Evolutionary conservation across 2,113 vertebrate species (phyloP).

Genomic region (Glaucomys volans): DNA sequence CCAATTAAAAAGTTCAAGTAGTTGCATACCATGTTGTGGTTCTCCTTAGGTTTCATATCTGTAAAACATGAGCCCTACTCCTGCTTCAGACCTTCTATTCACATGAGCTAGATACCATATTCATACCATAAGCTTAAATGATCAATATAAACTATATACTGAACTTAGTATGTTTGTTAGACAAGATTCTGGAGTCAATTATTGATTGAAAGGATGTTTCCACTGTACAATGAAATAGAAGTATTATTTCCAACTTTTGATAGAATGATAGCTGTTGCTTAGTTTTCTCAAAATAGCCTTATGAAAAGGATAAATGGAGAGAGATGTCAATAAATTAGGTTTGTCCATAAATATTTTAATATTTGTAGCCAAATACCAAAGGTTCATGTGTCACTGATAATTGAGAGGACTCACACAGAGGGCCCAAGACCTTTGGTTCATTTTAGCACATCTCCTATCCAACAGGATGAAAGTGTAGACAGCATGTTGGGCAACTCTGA

Average conservation of each 20-base stretch:
- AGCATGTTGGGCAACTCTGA: neutral
- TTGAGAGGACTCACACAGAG: neutral
- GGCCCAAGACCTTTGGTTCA: neutral
- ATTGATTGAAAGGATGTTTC: conserved; percentile 28
- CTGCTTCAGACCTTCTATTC: neutral
- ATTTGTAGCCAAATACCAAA: neutral
- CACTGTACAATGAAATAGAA: neutral
- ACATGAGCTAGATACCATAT: neutral
- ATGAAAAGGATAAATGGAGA: neutral
- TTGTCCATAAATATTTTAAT: conserved; percentile 42
- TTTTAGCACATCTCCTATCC: neutral
- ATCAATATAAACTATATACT: neutral
- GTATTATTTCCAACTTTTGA: neutral
- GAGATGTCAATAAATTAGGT: neutral
- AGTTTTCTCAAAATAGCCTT: conserved; percentile 21
- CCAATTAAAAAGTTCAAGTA: neutral
- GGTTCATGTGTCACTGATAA: neutral
- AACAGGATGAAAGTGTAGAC: neutral
- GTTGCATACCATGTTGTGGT: neutral
- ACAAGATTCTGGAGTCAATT: conserved; percentile 45
- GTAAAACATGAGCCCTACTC: neutral
- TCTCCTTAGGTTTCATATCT: neutral
- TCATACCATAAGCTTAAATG: neutral
- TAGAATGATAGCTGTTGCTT: neutral
- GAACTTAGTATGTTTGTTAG: neutral